Evolutionary conservation across 1,140 invertebrate species (phyloP).

Genomic region (Oncopeltus fasciatus): DNA sequence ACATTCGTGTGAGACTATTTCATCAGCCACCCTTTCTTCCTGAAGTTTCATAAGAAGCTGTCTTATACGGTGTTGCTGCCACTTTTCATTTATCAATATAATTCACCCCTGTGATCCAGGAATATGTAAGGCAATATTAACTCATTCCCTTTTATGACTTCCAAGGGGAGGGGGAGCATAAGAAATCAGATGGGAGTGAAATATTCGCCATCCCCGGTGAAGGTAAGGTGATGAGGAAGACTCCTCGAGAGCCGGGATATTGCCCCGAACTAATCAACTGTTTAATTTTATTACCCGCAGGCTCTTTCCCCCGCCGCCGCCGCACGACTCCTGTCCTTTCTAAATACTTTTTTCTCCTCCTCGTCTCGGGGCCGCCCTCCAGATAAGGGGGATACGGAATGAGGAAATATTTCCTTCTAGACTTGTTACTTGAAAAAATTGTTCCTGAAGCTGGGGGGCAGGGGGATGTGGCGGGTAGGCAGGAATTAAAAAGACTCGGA

Average conservation of each 20-base stretch:
- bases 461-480: neutral
- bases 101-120: too few species aligned
- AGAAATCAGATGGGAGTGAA: too few species aligned
- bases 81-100: too few species aligned
- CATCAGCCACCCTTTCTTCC: too few species aligned
- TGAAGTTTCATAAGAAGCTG: too few species aligned
- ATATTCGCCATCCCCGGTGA: too few species aligned
- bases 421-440: constrained; percentile 19
- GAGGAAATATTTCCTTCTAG: constrained; percentile 20
- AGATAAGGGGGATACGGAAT: constrained; percentile 9
- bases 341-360: constrained; percentile 18
- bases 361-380: neutral
- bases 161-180: too few species aligned
- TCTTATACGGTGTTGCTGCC: too few species aligned
- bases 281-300: constrained; percentile 19
- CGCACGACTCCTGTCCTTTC: constrained; percentile 5
- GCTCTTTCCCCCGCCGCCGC: constrained; percentile 1
- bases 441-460: neutral
- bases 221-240: constrained; percentile 3
- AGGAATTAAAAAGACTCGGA: constrained; percentile 17
- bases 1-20: too few species aligned
- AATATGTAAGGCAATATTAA: too few species aligned
- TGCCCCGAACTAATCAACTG: constrained; percentile 12
- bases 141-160: too few species aligned
- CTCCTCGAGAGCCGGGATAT: neutral